phyloP scores from a whole-genome alignment of 2,888 invertebrate species.

The Aphodius sticticus region DNA sequence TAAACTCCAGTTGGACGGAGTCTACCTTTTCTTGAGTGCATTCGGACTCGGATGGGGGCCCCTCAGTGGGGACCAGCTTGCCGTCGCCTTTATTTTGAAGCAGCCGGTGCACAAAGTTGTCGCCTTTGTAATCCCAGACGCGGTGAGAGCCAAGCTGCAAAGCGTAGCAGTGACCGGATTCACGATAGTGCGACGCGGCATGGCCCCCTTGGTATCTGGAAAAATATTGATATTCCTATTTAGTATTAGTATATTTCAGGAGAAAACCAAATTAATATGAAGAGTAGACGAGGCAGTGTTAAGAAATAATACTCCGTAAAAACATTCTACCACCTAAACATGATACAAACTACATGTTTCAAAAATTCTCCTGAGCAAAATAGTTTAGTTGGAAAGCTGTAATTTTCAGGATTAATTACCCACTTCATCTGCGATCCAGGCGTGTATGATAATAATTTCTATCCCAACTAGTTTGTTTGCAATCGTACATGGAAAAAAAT shows the following conservation, averaged over 20 bases:
- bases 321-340: neutral
- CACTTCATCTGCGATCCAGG: too few relatives aligned
- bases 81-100: constrained; percentile 97
- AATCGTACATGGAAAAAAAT: too few relatives aligned
- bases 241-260: neutral
- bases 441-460: too few relatives aligned
- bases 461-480: too few relatives aligned
- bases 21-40: constrained; percentile 85
- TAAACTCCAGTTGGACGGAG: constrained; percentile 95
- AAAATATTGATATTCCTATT: neutral
- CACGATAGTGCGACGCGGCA: constrained; percentile 94
- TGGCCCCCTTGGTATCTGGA: constrained; percentile 76
- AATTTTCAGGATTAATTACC: too few relatives aligned
- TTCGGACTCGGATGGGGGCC: constrained; percentile 68
- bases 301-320: neutral
- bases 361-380: too few relatives aligned
- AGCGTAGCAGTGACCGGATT: constrained; percentile 97
- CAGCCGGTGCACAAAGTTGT: constrained; percentile 94
- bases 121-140: constrained; percentile 99
- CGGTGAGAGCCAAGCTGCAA: constrained; percentile 95
- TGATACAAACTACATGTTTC: too few relatives aligned
- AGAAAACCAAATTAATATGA: constrained; percentile 9
- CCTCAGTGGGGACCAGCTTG: constrained; percentile 86
- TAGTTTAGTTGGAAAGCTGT: too few relatives aligned
- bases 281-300: neutral